Percentiles rank a stretch among this genome's conserved stretches.
Evolutionary conservation across 1,140 invertebrate genomes (phyloP).

Genomic region (Dendrolimus kikuchii): DNA sequence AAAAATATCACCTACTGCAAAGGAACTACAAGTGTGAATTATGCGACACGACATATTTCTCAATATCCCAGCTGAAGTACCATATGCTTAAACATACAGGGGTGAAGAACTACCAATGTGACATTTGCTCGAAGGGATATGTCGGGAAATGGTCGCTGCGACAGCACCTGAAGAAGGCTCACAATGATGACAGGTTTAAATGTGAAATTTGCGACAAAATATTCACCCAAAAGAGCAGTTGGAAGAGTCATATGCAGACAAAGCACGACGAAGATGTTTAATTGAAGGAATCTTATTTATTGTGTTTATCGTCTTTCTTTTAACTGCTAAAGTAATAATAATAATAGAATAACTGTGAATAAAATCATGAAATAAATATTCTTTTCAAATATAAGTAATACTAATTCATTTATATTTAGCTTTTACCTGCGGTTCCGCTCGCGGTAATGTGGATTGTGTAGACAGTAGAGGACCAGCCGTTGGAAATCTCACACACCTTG

Average conservation of each 20-base stretch:
- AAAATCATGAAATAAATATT: no score
- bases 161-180: conserved; percentile 67
- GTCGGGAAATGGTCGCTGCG: conserved; percentile 56
- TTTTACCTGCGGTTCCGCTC: no score
- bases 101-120: conserved; percentile 28
- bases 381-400: no score
- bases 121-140: conserved; percentile 59
- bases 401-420: no score
- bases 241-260: conserved; percentile 38
- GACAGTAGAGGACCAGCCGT: no score
- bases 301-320: not conserved
- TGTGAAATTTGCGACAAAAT: conserved; percentile 64
- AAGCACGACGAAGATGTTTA: conserved; percentile 5
- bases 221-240: conserved; percentile 54
- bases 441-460: no score
- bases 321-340: not conserved
- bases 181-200: conserved; percentile 64
- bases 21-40: conserved; percentile 41
- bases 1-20: conserved; percentile 26
- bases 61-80: conserved; percentile 21
- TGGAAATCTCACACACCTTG: no score
- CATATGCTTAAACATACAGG: conserved; percentile 37
- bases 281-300: not conserved
- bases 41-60: conserved; percentile 39
- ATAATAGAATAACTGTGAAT: no score